Conservation (phyloP, 2,888 invertebrate species). For the Hyles lineata region DNA sequence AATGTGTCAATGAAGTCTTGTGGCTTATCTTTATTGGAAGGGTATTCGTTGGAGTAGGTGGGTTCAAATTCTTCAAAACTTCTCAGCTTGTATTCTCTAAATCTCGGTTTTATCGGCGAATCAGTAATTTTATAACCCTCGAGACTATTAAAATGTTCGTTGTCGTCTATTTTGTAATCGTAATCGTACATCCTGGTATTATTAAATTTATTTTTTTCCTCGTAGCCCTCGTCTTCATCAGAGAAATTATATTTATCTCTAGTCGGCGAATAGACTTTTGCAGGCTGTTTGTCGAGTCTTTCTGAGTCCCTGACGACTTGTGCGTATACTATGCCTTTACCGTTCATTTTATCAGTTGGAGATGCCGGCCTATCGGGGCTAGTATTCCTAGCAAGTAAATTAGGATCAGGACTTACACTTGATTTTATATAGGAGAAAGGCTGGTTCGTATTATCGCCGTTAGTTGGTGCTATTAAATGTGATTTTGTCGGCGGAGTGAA, state of each 20-base stretch:
- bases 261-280: conserved; percentile 78
- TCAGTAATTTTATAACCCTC: conserved; percentile 80
- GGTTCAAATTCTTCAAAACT: conserved; percentile 81
- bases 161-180: conserved; percentile 79
- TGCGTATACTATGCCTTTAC: conserved; percentile 89
- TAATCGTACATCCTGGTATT: conserved; percentile 71
- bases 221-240: conserved; percentile 92
- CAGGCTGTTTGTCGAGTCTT: conserved; percentile 74
- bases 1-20: conserved; percentile 70
- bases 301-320: conserved; percentile 86
- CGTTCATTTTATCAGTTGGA: conserved; percentile 80
- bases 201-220: conserved; percentile 81
- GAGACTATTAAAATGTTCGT: conserved; percentile 71
- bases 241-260: conserved; percentile 85
- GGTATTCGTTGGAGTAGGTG: conserved; percentile 77
- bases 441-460: conserved; percentile 89
- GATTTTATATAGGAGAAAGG: conserved; percentile 92
- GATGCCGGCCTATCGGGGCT: conserved; percentile 80
- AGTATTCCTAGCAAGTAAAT: conserved; percentile 70
- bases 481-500: conserved; percentile 87
- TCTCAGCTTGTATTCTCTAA: conserved; percentile 84
- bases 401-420: conserved; percentile 82
- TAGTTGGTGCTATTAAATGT: conserved; percentile 86
- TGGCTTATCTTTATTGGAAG: conserved; percentile 59
- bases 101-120: conserved; percentile 87